Conservation (phyloP, 2,888 invertebrate genomes). For the Drosophila formosana region DNA sequence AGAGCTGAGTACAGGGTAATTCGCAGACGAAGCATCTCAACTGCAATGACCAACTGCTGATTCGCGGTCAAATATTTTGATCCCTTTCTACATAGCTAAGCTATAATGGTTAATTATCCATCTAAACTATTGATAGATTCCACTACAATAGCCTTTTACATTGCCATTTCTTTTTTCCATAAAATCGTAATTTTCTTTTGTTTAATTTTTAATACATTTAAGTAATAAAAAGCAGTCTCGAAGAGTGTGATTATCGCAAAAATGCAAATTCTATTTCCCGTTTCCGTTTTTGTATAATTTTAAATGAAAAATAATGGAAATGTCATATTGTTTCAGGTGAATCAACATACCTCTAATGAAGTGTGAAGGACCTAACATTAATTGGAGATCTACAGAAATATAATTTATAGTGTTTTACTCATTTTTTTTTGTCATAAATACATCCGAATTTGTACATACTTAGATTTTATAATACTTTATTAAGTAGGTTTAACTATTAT, state of each 20-base stretch:
- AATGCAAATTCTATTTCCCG: constrained; percentile 7
- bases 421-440: constrained; percentile 45
- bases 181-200: constrained; percentile 13
- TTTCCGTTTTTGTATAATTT: constrained; percentile 17
- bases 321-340: constrained; percentile 75
- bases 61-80: constrained; percentile 1
- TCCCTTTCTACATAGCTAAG: constrained; percentile 12
- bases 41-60: background rate
- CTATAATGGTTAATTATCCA: constrained; percentile 5
- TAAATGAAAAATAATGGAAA: constrained; percentile 18
- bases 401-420: constrained; percentile 52
- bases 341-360: constrained; percentile 81
- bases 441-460: constrained; percentile 62
- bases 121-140: constrained; percentile 4
- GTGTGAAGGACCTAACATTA: constrained; percentile 58
- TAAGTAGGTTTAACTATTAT: constrained; percentile 58
- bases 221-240: constrained; percentile 12
- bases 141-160: constrained; percentile 11
- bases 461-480: constrained; percentile 60
- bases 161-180: constrained; percentile 29
- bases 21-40: background rate
- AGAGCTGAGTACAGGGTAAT: constrained; percentile 9
- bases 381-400: constrained; percentile 60
- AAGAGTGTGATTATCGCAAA: constrained; percentile 21
- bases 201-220: constrained; percentile 5